phyloP scores from a whole-genome alignment of 2,113 vertebrate genomes.

The Sigmodon hispidus region DNA sequence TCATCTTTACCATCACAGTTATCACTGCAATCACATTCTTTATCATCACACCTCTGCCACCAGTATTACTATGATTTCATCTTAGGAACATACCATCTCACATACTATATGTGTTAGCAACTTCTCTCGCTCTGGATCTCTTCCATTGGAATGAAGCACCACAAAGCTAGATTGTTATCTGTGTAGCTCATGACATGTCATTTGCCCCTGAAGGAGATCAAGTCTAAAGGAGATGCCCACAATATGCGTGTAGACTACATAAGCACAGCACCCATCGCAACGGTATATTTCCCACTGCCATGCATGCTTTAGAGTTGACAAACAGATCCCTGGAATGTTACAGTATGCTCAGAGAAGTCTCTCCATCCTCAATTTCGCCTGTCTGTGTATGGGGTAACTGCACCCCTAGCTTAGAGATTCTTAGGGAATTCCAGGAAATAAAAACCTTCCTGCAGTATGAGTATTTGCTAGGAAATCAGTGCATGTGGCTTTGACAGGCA shows the following conservation, averaged over 20 bases:
- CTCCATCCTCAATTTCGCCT: not conserved
- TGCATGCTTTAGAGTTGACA: not conserved
- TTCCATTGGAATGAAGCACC: not conserved
- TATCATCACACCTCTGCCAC: not conserved
- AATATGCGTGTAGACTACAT: not conserved
- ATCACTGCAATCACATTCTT: not conserved
- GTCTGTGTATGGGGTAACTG: not conserved
- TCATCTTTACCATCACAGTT: not conserved
- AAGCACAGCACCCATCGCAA: not conserved
- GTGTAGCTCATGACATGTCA: not conserved
- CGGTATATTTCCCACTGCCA: not conserved
- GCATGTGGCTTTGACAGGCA: not conserved
- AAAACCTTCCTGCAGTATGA: not conserved
- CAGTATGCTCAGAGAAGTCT: not conserved
- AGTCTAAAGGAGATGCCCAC: not conserved
- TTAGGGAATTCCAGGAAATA: not conserved
- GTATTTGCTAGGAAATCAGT: not conserved
- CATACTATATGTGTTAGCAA: not conserved
- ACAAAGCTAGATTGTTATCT: not conserved
- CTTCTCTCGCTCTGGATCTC: not conserved
- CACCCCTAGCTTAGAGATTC: not conserved
- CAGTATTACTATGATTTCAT: no score
- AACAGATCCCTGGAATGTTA: not conserved
- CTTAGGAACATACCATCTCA: not conserved
- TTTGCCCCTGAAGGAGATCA: not conserved